Base-by-base conservation (phyloP, 1,140 invertebrate species). In the Himalopsyche phryganea region DNA sequence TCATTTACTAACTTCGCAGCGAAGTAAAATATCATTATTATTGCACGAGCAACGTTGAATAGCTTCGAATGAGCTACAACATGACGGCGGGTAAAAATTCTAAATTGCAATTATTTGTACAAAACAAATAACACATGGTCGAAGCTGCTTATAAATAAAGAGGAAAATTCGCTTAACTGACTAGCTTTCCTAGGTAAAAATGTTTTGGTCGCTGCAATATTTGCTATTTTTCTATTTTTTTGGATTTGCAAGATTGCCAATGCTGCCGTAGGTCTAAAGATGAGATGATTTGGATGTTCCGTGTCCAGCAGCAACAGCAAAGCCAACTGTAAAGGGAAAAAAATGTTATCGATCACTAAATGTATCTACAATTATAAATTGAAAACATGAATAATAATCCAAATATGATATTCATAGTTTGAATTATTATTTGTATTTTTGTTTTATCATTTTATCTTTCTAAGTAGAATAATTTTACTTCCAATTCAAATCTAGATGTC, bases 111-210 rank as follows among this genome's bases (percentile, higher is more conserved):
- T 28, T 32, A 53, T 35, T 54, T 54, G 41, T 33, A 28, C 23
- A 28, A 28, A 28, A 28, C 23, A 28, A 28, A 3, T 28, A 28
- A 28, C 23, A 28, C 23, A 28, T 28, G 23, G 32, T 42, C 50
- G 54, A 54, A 53, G 58, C 19, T 42, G 41, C 56, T 63, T 63
- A 63, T 58, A 59, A 55, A 41, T 55, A 61, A 57, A 46, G 50
- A 58, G 45, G 58, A 60, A 60, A 64, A 59, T 63, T 64, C 48
- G 62, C 62, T 60, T 64, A 64, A 64, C 58, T 64, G 62, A 64
- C 62, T 64, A 64, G 62, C 62, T 64, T 64, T 41, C 51, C 58
- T 64, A 64, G 62, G 58, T 64, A 64, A 64, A 60, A 52, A 64
- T 50, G 41, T 48, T 63, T 64, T 64, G 62, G 62, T 64, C 62